A percentile compares a stretch with the other conserved stretches of the same genome.
phyloP scores from a whole-genome alignment of 35 echinoderm and acorn worm genomes.

The Amphiura filiformis region DNA sequence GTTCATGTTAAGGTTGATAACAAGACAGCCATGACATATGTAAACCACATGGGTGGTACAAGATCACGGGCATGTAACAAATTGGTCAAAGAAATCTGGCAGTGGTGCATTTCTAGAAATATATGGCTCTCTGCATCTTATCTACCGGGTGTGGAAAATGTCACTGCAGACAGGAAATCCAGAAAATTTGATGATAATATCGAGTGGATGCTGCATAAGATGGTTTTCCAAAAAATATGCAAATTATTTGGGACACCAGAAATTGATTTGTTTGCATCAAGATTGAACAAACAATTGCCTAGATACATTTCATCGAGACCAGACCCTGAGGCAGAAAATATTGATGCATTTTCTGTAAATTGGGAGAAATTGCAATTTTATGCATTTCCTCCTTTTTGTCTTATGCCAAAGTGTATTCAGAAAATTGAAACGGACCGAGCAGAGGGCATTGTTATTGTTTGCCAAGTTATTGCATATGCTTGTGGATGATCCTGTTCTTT shows the following conservation, averaged over 20 bases:
- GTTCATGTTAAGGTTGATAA: constrained; percentile 55
- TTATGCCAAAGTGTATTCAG: constrained; percentile 38
- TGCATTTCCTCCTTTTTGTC: constrained; percentile 59
- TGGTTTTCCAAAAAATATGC: constrained; percentile 24
- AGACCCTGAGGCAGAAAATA: constrained; percentile 37
- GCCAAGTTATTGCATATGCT: background rate
- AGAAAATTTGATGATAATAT: constrained; percentile 31
- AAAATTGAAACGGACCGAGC: constrained; percentile 48
- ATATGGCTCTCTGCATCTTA: constrained; percentile 15
- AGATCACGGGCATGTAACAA: constrained; percentile 54
- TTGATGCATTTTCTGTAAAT: constrained; percentile 48
- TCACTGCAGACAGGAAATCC: constrained; percentile 27
- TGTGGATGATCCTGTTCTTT: constrained; percentile 11
- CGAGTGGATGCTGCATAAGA: constrained; percentile 49
- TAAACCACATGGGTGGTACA: constrained; percentile 59
- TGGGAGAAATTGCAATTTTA: constrained; percentile 45
- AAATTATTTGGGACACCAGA: constrained; percentile 14
- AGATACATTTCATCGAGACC: constrained; percentile 56
- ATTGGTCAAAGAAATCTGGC: constrained; percentile 59
- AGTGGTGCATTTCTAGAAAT: constrained; percentile 39
- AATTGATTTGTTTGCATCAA: constrained; percentile 65
- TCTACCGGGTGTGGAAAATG: constrained; percentile 30
- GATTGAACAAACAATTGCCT: constrained; percentile 44
- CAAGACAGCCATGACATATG: constrained; percentile 49
- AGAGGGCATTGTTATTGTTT: constrained; percentile 10